A percentile compares a stretch with the other conserved stretches of the same genome.
These are phyloP conservation scores for Brachyhypopomus gauderio DNA, from an alignment of 2,113 vertebrate species.

Conservation along the genomic window DNA sequence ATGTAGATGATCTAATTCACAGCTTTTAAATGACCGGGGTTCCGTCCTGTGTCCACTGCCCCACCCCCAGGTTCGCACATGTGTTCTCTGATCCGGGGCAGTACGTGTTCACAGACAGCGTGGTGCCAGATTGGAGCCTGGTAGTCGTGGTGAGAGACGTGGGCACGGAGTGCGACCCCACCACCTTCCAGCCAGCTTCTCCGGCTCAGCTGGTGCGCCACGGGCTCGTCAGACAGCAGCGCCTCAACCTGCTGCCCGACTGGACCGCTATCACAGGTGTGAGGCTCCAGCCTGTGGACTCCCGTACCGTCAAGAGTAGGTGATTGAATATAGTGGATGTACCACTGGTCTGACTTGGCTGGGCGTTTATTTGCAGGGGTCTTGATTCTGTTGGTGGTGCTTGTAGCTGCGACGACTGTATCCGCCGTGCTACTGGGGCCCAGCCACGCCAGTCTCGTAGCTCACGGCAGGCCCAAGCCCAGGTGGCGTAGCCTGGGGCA, in stretches of 20 bases:
- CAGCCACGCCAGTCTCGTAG: constrained; percentile 60
- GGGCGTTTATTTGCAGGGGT: constrained; percentile 59
- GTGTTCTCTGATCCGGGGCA: constrained; percentile 85
- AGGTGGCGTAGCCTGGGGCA: constrained; percentile 86
- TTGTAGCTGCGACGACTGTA: constrained; percentile 71
- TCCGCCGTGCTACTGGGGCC: constrained; percentile 80
- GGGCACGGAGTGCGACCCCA: constrained; percentile 72
- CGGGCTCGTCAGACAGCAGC: constrained; percentile 72
- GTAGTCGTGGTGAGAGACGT: constrained; percentile 82
- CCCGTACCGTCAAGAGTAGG: not conserved
- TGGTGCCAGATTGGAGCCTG: constrained; percentile 72
- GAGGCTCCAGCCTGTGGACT: not conserved
- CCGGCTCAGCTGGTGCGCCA: constrained; percentile 81
- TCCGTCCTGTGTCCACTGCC: too few species aligned
- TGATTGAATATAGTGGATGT: not conserved
- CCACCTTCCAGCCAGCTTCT: constrained; percentile 83
- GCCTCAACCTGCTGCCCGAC: constrained; percentile 81
- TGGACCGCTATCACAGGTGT: constrained; percentile 84
- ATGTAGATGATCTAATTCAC: not conserved
- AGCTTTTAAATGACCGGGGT: too few species aligned
- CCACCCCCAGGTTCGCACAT: constrained; percentile 83
- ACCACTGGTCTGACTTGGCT: not conserved
- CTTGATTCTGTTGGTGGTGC: constrained; percentile 75
- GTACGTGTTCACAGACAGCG: constrained; percentile 84
- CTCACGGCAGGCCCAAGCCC: constrained; percentile 75